Conservation (phyloP, 2,113 vertebrate genomes). For the Arenaria interpres region DNA sequence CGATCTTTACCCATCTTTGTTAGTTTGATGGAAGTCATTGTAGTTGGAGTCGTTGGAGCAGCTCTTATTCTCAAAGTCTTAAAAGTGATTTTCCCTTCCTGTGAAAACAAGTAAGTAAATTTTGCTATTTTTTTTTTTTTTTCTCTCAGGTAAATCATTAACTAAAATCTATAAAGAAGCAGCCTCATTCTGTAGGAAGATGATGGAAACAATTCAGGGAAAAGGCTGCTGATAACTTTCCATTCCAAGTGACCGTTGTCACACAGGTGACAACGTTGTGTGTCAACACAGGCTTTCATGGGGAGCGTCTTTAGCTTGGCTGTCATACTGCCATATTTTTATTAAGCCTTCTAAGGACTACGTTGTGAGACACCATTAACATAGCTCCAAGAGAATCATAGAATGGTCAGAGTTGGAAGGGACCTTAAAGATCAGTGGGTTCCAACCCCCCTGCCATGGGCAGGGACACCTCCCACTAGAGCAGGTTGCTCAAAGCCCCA, state of each 20-base stretch:
- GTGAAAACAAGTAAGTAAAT: conserved; percentile 86
- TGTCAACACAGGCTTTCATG: not conserved
- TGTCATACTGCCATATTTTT: not conserved
- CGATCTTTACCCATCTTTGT: conserved; percentile 87
- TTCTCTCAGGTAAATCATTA: not conserved
- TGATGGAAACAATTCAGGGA: not conserved
- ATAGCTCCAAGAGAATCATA: not conserved
- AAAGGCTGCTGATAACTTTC: not conserved
- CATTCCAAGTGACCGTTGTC: not conserved
- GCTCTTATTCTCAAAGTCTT: conserved; percentile 84
- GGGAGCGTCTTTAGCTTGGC: not conserved
- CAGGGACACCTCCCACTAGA: no score
- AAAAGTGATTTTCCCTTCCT: conserved; percentile 85
- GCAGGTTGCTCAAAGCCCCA: no score
- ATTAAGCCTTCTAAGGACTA: not conserved
- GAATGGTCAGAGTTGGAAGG: no score
- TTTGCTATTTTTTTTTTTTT: not conserved
- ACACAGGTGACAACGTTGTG: no score
- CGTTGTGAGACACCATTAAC: not conserved
- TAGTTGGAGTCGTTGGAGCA: conserved; percentile 86
- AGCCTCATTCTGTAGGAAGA: not conserved
- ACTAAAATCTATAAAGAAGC: not conserved
- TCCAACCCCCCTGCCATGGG: no score
- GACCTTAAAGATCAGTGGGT: no score
- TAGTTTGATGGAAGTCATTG: conserved; percentile 85